Percentiles rank a stretch among this genome's conserved stretches.
Conservation (phyloP, 2,797 vertebrate species). For the Mormyrus hasselquistii region DNA sequence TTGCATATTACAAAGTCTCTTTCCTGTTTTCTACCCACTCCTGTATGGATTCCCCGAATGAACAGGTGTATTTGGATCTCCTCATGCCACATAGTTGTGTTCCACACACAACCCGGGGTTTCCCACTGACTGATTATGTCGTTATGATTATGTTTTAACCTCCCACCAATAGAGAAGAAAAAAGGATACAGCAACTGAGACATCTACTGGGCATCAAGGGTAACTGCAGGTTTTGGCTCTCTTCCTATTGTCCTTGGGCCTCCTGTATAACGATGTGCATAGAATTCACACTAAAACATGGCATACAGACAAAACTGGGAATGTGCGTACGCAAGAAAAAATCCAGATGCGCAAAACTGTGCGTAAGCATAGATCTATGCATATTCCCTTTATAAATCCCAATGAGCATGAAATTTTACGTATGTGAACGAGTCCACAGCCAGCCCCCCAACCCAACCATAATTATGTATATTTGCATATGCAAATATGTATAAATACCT, state of each 20-base stretch:
- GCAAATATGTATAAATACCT: too few relatives aligned
- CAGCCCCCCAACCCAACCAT: too few relatives aligned
- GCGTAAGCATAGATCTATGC: too few relatives aligned
- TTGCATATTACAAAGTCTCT: not conserved
- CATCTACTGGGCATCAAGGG: not conserved
- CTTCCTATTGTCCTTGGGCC: not conserved
- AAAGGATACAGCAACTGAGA: not conserved
- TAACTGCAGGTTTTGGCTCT: not conserved
- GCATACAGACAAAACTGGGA: too few relatives aligned
- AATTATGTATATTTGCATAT: too few relatives aligned
- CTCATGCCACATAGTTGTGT: not conserved
- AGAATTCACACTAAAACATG: too few relatives aligned
- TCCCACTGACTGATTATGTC: not conserved
- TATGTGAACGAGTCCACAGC: too few relatives aligned
- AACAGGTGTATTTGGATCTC: not conserved
- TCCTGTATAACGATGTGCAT: too few relatives aligned
- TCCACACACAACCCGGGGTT: not conserved
- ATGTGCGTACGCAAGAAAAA: too few relatives aligned
- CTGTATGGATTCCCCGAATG: not conserved
- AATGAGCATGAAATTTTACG: too few relatives aligned
- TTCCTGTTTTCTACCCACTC: not conserved
- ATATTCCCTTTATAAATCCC: too few relatives aligned
- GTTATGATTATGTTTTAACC: not conserved
- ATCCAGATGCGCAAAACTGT: too few relatives aligned
- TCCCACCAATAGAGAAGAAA: not conserved